Conservation (phyloP, 2,888 invertebrate species). For the Loripinus fragilis region DNA sequence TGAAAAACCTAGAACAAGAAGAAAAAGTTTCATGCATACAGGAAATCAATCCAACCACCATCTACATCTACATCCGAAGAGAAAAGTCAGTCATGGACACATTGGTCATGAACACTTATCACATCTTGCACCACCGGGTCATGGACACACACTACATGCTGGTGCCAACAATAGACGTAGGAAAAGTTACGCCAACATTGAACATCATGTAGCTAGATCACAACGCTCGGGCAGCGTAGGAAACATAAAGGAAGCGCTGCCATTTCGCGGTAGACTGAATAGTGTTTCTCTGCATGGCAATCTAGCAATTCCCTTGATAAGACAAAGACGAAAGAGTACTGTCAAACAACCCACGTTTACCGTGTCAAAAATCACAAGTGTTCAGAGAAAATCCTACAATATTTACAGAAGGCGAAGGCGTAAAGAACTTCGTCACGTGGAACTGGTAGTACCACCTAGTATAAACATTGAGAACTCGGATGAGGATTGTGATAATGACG, state of each 20-base stretch:
- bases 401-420: background rate
- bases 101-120: background rate
- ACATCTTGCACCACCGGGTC: background rate
- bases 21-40: constrained; percentile 6
- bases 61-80: background rate
- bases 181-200: constrained; percentile 13
- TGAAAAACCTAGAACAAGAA: background rate
- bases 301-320: background rate
- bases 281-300: background rate
- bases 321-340: constrained; percentile 9
- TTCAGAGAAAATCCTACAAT: background rate
- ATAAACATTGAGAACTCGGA: background rate
- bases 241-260: background rate
- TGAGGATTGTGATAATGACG: background rate
- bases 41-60: background rate
- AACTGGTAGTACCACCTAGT: background rate
- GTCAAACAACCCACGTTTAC: constrained; percentile 1
- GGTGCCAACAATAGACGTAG: background rate
- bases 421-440: background rate
- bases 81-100: background rate
- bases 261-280: background rate
- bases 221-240: background rate
- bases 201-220: constrained; percentile 4
- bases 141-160: background rate
- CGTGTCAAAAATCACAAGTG: constrained; percentile 3